Base-by-base conservation (phyloP, 2,888 invertebrate species). In the Arrhopalites spinosus region DNA sequence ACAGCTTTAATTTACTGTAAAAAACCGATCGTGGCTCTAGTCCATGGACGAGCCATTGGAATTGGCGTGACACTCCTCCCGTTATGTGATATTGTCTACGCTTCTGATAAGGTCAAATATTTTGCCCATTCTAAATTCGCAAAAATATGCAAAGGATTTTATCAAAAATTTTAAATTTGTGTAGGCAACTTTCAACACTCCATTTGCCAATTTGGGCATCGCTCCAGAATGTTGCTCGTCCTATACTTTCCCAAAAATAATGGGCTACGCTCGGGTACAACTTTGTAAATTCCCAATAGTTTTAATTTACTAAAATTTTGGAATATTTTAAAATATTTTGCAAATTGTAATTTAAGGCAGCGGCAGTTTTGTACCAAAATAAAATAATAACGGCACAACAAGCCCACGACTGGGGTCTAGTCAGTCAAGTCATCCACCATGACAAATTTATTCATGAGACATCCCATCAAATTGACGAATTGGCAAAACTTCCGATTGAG, bases 11-110 rank as follows among this genome's bases (percentile, higher is more conserved):
- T 96, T 79, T 90, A 90, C 80, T 96, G 94, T 85, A 93, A 94
- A 0, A 98, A 98, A 86, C 86, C 96, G 47, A 85, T 98, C 61
- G 88, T 98, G 79, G 93, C 92, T n/a, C 87, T 96, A 76, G 91
- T 98, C 0, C 97, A 98, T 88, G 98, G 98, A 1, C 96, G 96
- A 56, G 94, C 96, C 15, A 90, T 98, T 82, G 98, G 98, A 30
- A 91, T 98, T 81, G 91, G 91, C 56, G 91, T 91, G 2, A 98
- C 98, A 0, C 90, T 92, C 13, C 87, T 95, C 70, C 91, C 91
- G 0, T 87, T 98, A 0, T 95, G 92, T 66, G 98, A 98, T 87
- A 88, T 93, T 75, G 91, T 95, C 11, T 94, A 94, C 87, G 93
- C 95, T 69, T 89, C 91, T n/a, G 92, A 95, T 82, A 90, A 87